These are phyloP conservation scores for Aspidiotus rigidus DNA, from an alignment of 2,888 invertebrate genomes.

Conservation along the genomic window DNA sequence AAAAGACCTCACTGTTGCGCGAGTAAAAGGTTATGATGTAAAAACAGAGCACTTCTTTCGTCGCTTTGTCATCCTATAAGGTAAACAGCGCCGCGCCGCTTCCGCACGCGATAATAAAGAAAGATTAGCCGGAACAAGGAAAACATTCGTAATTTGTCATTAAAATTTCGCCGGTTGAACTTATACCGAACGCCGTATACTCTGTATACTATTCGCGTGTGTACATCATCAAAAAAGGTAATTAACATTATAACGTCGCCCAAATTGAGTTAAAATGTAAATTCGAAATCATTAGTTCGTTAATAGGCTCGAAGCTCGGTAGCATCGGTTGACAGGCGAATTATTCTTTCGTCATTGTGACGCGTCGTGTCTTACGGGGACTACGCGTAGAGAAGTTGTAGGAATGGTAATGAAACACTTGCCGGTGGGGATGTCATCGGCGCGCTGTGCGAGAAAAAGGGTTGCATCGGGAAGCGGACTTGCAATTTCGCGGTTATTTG, in stretches of 20 bases:
- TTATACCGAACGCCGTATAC: too few species aligned
- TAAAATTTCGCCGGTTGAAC: constrained; percentile 19
- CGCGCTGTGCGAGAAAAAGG: not conserved
- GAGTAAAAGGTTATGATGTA: too few species aligned
- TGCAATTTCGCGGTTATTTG: constrained; percentile 1
- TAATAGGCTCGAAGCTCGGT: constrained; percentile 15
- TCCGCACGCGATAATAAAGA: constrained; percentile 14
- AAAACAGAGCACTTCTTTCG: too few species aligned
- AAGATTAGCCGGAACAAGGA: constrained; percentile 23
- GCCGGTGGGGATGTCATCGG: not conserved
- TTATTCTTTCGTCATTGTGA: not conserved
- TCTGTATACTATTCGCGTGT: too few species aligned
- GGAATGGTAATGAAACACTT: not conserved
- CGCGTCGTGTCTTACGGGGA: not conserved
- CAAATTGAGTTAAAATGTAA: constrained; percentile 29
- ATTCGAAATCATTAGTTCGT: constrained; percentile 27
- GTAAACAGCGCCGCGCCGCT: too few species aligned
- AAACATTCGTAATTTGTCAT: constrained; percentile 26
- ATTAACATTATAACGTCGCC: constrained; percentile 21
- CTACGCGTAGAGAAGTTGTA: not conserved
- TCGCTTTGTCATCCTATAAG: too few species aligned
- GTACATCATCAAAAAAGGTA: not conserved
- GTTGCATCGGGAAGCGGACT: not conserved
- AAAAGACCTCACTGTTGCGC: too few species aligned
- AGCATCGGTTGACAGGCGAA: not conserved